Evolutionary conservation across 1,140 invertebrate genomes (phyloP), one percentile per base, ranked within the genome.

Genomic region (Cylas formicarius): DNA sequence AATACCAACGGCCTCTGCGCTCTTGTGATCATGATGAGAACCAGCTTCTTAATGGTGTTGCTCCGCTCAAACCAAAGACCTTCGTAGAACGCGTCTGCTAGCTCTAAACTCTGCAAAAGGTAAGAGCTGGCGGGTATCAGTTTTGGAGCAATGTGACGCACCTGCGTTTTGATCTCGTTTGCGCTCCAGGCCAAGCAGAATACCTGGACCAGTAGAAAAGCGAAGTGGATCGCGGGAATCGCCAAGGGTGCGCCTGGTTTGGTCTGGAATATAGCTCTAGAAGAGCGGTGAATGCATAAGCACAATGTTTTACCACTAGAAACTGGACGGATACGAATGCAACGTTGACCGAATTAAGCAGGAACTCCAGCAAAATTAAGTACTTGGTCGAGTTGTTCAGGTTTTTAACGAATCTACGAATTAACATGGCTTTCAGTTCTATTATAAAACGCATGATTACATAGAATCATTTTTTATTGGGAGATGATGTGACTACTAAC

Each of bases 271-370:
- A 16, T 21, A 21, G 7, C 23, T 9, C 14, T 16, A 8, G 13
- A 32, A 11, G 16, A 33, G n/a, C n/a, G n/a, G n/a, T n/a, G n/a
- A n/a, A n/a, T n/a, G n/a, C n/a, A n/a, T n/a, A n/a, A n/a, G 9
- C 27, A 10, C 23, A 16, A 28, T 2, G 16, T 21, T 13, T 3
- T 23, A 43, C 29, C 28, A 34, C 35, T 9, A 34, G 13, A 13
- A 43, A 5, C 17, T 4, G 9, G 9, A 34, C 20, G 6, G 29
- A 9, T 11, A 21, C 29, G 6, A 13, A 14, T 13, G 42, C 32
- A n/a, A 44, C 10, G 29, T 44, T 26, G 9, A 44, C 4, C 4
- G 42, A 44, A 36, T 16, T 44, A 6, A 44, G 22, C 17, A 44
- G 3, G 14, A 44, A 44, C 13, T 44, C 42, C 32, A 44, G 10